A percentile compares a stretch with the other conserved stretches of the same genome.
phyloP scores from a whole-genome alignment of 2,797 vertebrate species.

The Urosaurus nigricauda region DNA sequence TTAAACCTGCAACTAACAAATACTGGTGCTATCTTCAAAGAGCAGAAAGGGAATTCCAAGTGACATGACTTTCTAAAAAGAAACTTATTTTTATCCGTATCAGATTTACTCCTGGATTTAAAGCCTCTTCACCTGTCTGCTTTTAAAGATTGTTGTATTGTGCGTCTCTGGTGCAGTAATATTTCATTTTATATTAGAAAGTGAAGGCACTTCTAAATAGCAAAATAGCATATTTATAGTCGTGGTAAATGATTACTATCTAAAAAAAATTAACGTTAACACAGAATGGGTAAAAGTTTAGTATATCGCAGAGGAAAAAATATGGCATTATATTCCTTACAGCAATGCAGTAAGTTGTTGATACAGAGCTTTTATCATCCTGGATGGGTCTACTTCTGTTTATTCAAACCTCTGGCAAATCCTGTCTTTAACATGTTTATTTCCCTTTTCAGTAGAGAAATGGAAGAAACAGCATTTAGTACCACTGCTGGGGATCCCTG shows the following conservation, averaged over 20 bases:
- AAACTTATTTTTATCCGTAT: background rate
- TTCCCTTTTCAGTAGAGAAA: conserved; percentile 84
- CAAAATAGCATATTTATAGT: background rate
- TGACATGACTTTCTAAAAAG: background rate
- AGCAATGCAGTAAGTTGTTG: background rate
- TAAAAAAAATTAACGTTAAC: too few species aligned
- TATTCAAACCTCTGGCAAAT: background rate
- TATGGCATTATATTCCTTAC: background rate
- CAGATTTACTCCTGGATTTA: background rate
- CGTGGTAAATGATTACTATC: background rate
- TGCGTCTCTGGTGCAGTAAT: background rate
- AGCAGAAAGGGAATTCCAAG: background rate
- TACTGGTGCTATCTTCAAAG: background rate
- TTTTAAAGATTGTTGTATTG: background rate
- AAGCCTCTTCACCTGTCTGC: background rate
- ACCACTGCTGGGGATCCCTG: conserved; percentile 89
- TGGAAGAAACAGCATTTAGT: conserved; percentile 86
- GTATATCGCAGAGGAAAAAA: background rate
- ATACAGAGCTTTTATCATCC: background rate
- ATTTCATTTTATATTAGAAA: background rate
- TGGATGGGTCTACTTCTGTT: background rate
- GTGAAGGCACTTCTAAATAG: background rate
- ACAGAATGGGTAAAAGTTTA: background rate
- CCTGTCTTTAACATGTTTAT: conserved; percentile 31
- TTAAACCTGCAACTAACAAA: background rate